Evolutionary conservation across 64 coral and sea anemone genomes (phyloP), one percentile per base, ranked within the genome.

Genomic region (Montipora cactus): DNA sequence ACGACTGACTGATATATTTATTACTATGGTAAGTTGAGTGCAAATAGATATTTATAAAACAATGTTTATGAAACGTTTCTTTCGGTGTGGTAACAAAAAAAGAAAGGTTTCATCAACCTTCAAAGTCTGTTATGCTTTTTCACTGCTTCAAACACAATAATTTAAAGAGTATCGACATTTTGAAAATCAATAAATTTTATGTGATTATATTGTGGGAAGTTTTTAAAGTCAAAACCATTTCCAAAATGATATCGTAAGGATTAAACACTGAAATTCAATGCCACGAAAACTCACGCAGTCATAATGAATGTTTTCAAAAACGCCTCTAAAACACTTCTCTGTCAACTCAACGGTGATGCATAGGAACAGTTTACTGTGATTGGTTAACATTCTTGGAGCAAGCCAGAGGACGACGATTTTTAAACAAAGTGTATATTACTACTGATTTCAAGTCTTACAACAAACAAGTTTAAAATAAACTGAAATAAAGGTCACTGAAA

Each of bases 41-140:
- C 69, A 73, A 73, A 64, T 64, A 73, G 69, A 73, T 20, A 69
- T 69, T 69, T 18, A 69, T 69, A 69, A 69, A 69, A 69, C 67
- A 11, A 8, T 4, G 67, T 69, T 61, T 61, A 61, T 69, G 14
- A 6, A 69, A 69, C 67, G 67, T 69, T 69, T 15, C 14, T 69
- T 69, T 69, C 14, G 67, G 67, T 20, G 16, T 69, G 13, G 67
- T 69, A 20, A 57, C 53, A 57, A 57, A 57, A 57, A 57, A 57
- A 28, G 28, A 28, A 28, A 28, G 28, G 28, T 28, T 28, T 28
- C 28, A 28, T 28, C 28, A 69, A 69, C 13, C 67, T 69, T 69
- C 67, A 69, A 69, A 69, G 13, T 22, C 69, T 6, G 22, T 73
- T 64, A 64, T 12, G 9, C 13, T 67, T 25, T 73, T 21, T 73